Evolutionary conservation across 2,888 invertebrate species (phyloP).

Genomic region (Andrena praecox): DNA sequence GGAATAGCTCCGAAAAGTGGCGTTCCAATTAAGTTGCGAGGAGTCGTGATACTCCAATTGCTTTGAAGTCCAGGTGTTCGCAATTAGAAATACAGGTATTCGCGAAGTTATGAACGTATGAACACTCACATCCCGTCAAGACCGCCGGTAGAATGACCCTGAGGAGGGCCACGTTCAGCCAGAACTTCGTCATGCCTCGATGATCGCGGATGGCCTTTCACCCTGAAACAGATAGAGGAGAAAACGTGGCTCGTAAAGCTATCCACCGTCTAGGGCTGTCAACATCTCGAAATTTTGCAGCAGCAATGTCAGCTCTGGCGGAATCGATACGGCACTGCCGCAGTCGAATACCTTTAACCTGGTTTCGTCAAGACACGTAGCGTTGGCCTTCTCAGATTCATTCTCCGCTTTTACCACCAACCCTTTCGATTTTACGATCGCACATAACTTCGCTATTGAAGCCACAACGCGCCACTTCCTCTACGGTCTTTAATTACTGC

Average conservation of each 20-base stretch:
- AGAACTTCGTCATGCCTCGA: conserved; percentile 85
- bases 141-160: conserved; percentile 86
- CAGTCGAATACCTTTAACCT: conserved; percentile 70
- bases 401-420: conserved; percentile 30
- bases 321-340: conserved; percentile 65
- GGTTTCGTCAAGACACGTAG: conserved; percentile 44
- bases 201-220: conserved; percentile 62
- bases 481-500: background rate
- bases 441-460: background rate
- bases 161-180: conserved; percentile 85
- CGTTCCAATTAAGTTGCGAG: too few relatives aligned
- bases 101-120: background rate
- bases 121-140: conserved; percentile 86
- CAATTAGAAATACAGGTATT: background rate
- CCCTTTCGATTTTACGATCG: background rate
- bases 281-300: conserved; percentile 54
- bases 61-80: background rate
- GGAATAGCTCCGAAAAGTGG: too few relatives aligned
- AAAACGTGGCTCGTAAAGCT: conserved; percentile 14
- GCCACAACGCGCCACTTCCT: background rate
- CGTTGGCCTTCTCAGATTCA: conserved; percentile 15
- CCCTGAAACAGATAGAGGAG: conserved; percentile 70
- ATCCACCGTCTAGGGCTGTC: conserved; percentile 22
- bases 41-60: background rate
- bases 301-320: conserved; percentile 42